Base-by-base conservation (phyloP, 2,113 vertebrate species). In the Sinocyclocheilus rhinocerous region DNA sequence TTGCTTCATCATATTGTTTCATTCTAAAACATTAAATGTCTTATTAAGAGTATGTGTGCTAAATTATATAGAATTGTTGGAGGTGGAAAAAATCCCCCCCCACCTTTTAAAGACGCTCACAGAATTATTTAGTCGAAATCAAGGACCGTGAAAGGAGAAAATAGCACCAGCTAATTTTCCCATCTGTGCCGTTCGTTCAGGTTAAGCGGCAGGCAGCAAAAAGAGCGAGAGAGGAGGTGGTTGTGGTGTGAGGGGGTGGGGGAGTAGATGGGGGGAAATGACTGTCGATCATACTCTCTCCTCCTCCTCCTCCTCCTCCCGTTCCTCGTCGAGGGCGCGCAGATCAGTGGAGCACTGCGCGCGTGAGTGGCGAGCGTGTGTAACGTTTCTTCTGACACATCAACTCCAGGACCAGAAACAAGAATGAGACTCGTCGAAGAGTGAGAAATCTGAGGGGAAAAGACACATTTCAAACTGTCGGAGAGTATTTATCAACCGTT, bases 341-440 rank as follows among this genome's bases (percentile, higher is more conserved):
- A 91, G 90, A 93, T 93, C 93, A 91, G 91, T 88, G 85, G 92
- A 92, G 94, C 91, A 78, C 63, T 76, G 42, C 42, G 42, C 42
- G 9, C 10, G 42, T 2, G 90, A 92, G 91, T 84, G 93, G 93
- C 93, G 93, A 93, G 92, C 93, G 91, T 92, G 92, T 93, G 93
- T 93, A 89, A 91, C 93, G 81, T 90, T 92, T 87, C 87, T 86
- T 87, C 91, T 91, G 72, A 78, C 79, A 89, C 85, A 88, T 89
- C 90, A 85, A 73, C 85, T 59, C 73, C 84, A 88, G 83, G 79
- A 86, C 63, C 79, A 61, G 45, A 75, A 42, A 82, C 45, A 52
- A 80, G 87, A 36, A 45, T 42, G 57, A 55, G 76, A 65, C 77
- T 85, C 29, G 13, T 75, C 24, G 72, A 72, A 84, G 73, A 85